phyloP scores from a whole-genome alignment of 2,888 invertebrate genomes.

The Torymus aiolomorphi region DNA sequence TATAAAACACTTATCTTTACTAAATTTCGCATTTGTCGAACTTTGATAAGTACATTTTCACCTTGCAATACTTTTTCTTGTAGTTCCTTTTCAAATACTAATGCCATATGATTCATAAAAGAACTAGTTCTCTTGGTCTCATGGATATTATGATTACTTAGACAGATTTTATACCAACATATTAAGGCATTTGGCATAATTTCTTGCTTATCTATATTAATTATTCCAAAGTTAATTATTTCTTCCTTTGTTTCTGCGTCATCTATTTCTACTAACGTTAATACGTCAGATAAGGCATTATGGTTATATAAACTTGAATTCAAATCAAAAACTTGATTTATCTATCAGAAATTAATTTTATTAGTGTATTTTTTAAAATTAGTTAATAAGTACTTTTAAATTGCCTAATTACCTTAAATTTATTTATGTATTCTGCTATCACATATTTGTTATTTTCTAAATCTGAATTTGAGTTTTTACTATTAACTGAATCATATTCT shows the following conservation, averaged over 20 bases:
- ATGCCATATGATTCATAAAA: conserved; percentile 67
- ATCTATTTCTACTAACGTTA: conserved; percentile 63
- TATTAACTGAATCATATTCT: not conserved
- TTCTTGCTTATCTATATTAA: conserved; percentile 51
- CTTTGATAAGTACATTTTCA: conserved; percentile 62
- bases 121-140: conserved; percentile 64
- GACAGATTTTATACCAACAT: conserved; percentile 65
- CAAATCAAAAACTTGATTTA: conserved; percentile 67
- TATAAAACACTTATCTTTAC: conserved; percentile 59
- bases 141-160: conserved; percentile 56
- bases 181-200: conserved; percentile 65
- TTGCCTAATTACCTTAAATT: conserved; percentile 77
- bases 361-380: conserved; percentile 23
- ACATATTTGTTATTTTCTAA: conserved; percentile 69
- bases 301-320: conserved; percentile 64
- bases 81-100: conserved; percentile 64
- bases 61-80: conserved; percentile 55
- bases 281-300: conserved; percentile 59
- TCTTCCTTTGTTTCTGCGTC: conserved; percentile 60
- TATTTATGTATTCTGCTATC: conserved; percentile 79
- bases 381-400: not conserved
- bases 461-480: conserved; percentile 26
- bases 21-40: conserved; percentile 64
- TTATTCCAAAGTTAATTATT: conserved; percentile 63
- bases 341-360: conserved; percentile 58